Conservation (phyloP, 2,113 vertebrate genomes). For the Microcebus griseorufus region DNA sequence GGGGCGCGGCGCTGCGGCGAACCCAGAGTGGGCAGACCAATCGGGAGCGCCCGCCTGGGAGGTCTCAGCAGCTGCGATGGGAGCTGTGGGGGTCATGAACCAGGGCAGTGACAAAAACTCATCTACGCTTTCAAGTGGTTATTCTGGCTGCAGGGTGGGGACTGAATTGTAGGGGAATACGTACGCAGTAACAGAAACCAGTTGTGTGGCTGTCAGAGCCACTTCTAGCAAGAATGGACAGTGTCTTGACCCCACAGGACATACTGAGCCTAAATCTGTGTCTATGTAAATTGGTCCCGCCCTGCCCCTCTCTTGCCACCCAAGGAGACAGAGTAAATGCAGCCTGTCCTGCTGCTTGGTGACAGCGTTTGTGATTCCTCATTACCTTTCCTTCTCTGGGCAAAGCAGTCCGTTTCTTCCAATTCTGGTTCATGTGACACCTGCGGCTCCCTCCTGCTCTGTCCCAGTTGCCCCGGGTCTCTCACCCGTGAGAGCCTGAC, state of each 20-base stretch:
- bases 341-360: background rate
- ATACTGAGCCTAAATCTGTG: background rate
- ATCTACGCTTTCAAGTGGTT: background rate
- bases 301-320: background rate
- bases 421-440: background rate
- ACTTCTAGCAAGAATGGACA: background rate
- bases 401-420: background rate
- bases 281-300: background rate
- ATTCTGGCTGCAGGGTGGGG: background rate
- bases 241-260: background rate
- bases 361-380: background rate
- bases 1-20: too few species aligned
- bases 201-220: background rate
- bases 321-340: background rate
- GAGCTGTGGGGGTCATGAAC: background rate
- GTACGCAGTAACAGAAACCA: background rate
- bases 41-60: background rate
- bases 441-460: background rate
- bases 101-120: background rate
- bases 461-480: background rate
- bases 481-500: background rate
- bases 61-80: fast-evolving
- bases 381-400: background rate
- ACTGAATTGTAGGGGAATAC: background rate
- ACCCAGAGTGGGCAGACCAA: too few species aligned